Percentiles rank a stretch among this genome's conserved stretches.
These are phyloP conservation scores for Orthosia incerta DNA, from an alignment of 2,888 invertebrate species.

Conservation along the genomic window DNA sequence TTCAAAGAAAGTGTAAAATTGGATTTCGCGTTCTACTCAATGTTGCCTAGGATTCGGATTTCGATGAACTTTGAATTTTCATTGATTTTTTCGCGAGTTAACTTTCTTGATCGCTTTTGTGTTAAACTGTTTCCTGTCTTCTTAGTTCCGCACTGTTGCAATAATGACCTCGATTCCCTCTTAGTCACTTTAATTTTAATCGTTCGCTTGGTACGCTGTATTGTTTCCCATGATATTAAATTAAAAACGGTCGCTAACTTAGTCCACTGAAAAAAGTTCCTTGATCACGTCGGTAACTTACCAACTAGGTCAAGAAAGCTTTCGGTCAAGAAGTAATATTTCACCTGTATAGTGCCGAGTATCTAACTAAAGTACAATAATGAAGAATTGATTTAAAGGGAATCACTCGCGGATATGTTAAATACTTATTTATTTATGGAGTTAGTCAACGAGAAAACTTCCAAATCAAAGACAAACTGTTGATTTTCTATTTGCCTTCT, in stretches of 20 bases:
- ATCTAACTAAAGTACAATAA: neutral
- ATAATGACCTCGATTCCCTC: neutral
- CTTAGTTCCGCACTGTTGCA: no score
- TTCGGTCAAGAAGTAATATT: neutral
- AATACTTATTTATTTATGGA: neutral
- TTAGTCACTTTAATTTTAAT: slow-evolving; percentile 6
- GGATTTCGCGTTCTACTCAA: slow-evolving; percentile 77
- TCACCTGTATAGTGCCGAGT: neutral
- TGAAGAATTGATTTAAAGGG: neutral
- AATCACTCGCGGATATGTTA: neutral
- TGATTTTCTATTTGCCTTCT: neutral
- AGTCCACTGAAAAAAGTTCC: slow-evolving; percentile 25
- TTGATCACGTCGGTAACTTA: slow-evolving; percentile 18
- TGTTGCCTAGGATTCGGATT: slow-evolving; percentile 77
- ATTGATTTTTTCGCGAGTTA: slow-evolving; percentile 32
- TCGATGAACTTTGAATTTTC: slow-evolving; percentile 65
- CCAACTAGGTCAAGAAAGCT: slow-evolving; percentile 45
- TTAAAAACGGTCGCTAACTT: neutral
- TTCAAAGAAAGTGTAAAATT: slow-evolving; percentile 89
- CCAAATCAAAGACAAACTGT: neutral
- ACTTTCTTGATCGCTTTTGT: neutral
- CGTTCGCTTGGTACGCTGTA: neutral
- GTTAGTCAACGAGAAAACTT: neutral
- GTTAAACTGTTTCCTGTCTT: neutral
- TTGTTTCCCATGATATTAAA: neutral